These are phyloP conservation scores for Glossosoma conforme DNA, from an alignment of 1,140 invertebrate genomes.

Conservation along the genomic window DNA sequence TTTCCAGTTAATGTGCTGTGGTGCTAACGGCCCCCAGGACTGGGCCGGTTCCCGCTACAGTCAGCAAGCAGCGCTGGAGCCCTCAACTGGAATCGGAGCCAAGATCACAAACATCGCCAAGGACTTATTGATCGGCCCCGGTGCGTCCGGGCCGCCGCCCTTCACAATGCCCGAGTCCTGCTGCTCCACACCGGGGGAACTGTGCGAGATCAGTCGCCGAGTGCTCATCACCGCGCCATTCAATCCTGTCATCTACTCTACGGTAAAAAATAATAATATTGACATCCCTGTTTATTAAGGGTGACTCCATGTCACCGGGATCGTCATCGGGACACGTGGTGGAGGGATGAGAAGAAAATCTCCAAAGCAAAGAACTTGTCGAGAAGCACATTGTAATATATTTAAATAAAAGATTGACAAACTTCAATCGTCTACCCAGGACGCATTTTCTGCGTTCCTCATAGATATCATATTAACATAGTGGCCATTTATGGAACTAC, in stretches of 20 bases:
- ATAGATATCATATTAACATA: too few species aligned
- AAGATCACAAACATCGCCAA: neutral
- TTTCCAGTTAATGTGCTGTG: conserved; percentile 64
- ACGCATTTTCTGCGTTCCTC: too few species aligned
- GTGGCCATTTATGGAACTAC: too few species aligned
- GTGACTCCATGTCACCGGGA: too few species aligned
- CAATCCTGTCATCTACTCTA: conserved; percentile 49
- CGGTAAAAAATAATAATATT: too few species aligned
- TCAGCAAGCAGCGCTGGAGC: conserved; percentile 29
- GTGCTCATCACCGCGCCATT: conserved; percentile 47
- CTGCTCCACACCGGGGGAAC: conserved; percentile 48
- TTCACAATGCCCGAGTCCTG: conserved; percentile 60
- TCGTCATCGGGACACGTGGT: too few species aligned
- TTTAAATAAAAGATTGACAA: too few species aligned
- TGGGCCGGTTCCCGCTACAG: conserved; percentile 64
- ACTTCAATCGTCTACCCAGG: too few species aligned
- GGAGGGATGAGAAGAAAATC: too few species aligned
- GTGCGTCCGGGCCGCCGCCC: conserved; percentile 44
- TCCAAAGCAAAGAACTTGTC: too few species aligned
- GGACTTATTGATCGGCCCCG: conserved; percentile 36
- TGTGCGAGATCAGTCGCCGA: conserved; percentile 47
- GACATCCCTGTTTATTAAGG: conserved; percentile 38
- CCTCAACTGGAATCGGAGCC: conserved; percentile 20
- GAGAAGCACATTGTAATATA: too few species aligned
- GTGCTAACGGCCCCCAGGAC: conserved; percentile 62